A percentile compares a stretch with the other conserved stretches of the same genome.
These are phyloP conservation scores for Oncorhynchus keta DNA, from an alignment of 2,113 vertebrate genomes.

Conservation along the genomic window DNA sequence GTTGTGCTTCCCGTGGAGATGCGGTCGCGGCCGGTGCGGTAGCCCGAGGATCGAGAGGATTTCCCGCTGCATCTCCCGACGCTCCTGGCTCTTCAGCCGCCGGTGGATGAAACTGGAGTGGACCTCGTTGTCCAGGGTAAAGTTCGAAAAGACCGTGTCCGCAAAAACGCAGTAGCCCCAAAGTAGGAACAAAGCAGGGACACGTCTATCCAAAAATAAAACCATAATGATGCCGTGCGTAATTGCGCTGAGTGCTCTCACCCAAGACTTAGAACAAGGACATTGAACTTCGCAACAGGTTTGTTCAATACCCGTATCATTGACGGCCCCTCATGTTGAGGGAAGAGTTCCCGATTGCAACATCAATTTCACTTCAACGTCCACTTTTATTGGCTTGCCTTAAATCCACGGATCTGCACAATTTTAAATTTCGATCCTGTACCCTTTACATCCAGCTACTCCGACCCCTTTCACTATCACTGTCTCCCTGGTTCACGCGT, in stretches of 20 bases:
- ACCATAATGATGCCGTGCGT: conserved; percentile 68
- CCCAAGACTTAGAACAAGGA: conserved; percentile 33
- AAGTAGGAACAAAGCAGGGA: conserved; percentile 78
- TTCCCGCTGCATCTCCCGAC: conserved; percentile 97
- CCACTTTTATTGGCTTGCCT: conserved; percentile 16
- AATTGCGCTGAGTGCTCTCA: conserved; percentile 50
- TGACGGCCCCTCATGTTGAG: conserved; percentile 62
- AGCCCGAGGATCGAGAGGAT: conserved; percentile 97
- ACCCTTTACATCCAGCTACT: conserved; percentile 44
- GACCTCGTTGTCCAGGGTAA: conserved; percentile 91
- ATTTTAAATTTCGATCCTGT: conserved; percentile 10
- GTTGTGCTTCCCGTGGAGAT: conserved; percentile 93
- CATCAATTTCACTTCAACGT: conserved; percentile 50
- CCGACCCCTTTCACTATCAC: conserved; percentile 35
- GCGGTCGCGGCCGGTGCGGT: conserved; percentile 93
- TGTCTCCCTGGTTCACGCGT: conserved; percentile 30
- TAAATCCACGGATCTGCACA: not conserved
- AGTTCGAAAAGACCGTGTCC: conserved; percentile 85
- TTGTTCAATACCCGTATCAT: conserved; percentile 59
- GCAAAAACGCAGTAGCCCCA: conserved; percentile 84
- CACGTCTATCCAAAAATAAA: conserved; percentile 64
- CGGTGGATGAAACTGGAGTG: conserved; percentile 95
- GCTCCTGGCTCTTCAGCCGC: conserved; percentile 91
- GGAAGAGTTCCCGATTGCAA: conserved; percentile 44
- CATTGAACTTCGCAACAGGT: conserved; percentile 42